Conservation (phyloP, 2,888 invertebrate species). For the Griposia aprilina region DNA sequence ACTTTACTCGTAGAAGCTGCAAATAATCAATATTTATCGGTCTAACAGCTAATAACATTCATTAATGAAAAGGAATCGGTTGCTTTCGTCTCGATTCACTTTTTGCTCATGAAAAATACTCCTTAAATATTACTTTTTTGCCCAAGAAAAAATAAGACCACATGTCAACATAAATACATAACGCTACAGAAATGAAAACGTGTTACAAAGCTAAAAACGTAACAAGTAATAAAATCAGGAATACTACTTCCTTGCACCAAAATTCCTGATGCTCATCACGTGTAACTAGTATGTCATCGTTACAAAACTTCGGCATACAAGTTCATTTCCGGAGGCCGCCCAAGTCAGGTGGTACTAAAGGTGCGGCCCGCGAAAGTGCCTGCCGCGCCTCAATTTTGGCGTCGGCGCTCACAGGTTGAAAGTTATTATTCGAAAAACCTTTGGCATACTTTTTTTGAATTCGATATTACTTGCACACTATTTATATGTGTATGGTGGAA, state of each 20-base stretch:
- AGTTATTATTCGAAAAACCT: conserved; percentile 27
- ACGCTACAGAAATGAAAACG: background rate
- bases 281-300: conserved; percentile 57
- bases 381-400: conserved; percentile 60
- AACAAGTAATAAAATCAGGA: background rate
- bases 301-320: conserved; percentile 59
- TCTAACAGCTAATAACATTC: background rate
- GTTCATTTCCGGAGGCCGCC: conserved; percentile 62
- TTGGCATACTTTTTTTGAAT: background rate
- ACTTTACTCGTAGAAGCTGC: too few species aligned
- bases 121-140: background rate
- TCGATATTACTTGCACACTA: background rate
- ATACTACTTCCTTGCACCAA: background rate
- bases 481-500: too few species aligned
- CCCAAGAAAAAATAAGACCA: background rate
- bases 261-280: conserved; percentile 47
- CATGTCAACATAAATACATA: background rate
- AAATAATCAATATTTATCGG: too few species aligned
- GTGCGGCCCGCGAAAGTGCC: conserved; percentile 69
- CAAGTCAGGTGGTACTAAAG: conserved; percentile 60
- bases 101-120: background rate
- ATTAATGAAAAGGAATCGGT: too few species aligned
- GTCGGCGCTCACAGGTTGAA: conserved; percentile 52
- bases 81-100: background rate
- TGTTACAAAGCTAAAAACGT: background rate